Evolutionary conservation across 2,797 vertebrate genomes (phyloP).

Genomic region (Eidolon dupreanum): DNA sequence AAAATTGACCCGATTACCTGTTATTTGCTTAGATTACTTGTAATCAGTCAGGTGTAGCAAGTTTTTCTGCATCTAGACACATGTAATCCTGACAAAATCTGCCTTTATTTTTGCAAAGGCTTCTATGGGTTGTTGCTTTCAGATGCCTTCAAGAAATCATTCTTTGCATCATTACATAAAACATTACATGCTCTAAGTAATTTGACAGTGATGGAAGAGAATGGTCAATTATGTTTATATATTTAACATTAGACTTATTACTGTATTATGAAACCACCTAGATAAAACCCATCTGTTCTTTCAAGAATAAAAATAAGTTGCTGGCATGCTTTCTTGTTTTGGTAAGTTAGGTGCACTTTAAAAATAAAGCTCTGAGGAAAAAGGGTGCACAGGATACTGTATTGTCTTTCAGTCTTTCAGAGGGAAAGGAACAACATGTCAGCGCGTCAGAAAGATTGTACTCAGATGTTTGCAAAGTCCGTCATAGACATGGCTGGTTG

Average conservation of each 20-base stretch:
- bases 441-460: background rate
- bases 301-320: background rate
- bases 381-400: background rate
- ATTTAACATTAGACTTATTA: background rate
- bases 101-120: background rate
- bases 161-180: background rate
- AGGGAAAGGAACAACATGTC: background rate
- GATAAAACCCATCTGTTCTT: background rate
- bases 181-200: background rate
- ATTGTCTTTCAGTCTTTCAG: background rate
- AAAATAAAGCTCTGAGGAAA: background rate
- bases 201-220: background rate
- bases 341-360: background rate
- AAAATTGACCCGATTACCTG: constrained; percentile 45
- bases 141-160: background rate
- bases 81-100: background rate
- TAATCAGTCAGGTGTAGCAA: background rate
- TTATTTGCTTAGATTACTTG: constrained; percentile 47
- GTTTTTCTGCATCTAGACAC: background rate
- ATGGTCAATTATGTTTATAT: background rate
- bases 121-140: background rate
- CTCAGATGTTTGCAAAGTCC: background rate
- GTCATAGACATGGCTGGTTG: background rate
- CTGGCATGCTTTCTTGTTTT: background rate
- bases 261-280: background rate